A percentile compares a stretch with the other conserved stretches of the same genome.
These are phyloP conservation scores for Torymus tubicola DNA, from an alignment of 2,888 invertebrate species.

Conservation along the genomic window DNA sequence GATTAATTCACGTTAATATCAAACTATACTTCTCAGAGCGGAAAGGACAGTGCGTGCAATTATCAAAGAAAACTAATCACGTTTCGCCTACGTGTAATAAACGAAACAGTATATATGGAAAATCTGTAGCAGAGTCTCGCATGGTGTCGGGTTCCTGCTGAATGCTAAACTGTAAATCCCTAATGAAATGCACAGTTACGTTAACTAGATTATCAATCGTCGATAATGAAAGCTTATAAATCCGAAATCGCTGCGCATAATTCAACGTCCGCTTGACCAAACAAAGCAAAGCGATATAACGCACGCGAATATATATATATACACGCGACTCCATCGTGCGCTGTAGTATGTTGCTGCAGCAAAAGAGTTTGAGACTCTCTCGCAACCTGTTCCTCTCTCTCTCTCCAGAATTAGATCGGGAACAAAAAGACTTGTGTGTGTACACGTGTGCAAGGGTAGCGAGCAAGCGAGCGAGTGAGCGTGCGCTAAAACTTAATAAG, in stretches of 20 bases:
- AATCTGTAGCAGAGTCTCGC: no score
- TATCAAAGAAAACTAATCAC: conserved; percentile 25
- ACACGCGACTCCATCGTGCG: conserved; percentile 19
- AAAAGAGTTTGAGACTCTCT: conserved; percentile 3
- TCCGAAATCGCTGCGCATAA: conserved; percentile 37
- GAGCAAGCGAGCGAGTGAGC: no score
- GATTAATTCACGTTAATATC: conserved; percentile 11
- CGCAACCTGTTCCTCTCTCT: conserved; percentile 23
- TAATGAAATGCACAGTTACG: conserved; percentile 49
- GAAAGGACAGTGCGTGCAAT: not conserved
- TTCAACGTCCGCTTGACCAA: conserved; percentile 30
- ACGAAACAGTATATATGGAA: not conserved
- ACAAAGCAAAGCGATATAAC: conserved; percentile 35
- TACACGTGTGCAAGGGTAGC: not conserved
- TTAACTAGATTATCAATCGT: conserved; percentile 50
- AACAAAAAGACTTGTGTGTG: conserved; percentile 15
- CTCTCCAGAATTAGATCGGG: conserved; percentile 32
- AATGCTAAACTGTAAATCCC: conserved; percentile 44
- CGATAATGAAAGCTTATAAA: conserved; percentile 54
- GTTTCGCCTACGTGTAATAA: not conserved
- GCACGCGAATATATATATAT: no score
- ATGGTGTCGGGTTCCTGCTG: not conserved
- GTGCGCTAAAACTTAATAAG: conserved; percentile 44
- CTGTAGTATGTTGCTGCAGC: not conserved
- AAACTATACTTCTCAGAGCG: not conserved